Percentiles rank a stretch among this genome's conserved stretches.
phyloP scores from a whole-genome alignment of 37 sponge, comb jelly and placozoan species.

The Halisarca cf. caerulea region DNA sequence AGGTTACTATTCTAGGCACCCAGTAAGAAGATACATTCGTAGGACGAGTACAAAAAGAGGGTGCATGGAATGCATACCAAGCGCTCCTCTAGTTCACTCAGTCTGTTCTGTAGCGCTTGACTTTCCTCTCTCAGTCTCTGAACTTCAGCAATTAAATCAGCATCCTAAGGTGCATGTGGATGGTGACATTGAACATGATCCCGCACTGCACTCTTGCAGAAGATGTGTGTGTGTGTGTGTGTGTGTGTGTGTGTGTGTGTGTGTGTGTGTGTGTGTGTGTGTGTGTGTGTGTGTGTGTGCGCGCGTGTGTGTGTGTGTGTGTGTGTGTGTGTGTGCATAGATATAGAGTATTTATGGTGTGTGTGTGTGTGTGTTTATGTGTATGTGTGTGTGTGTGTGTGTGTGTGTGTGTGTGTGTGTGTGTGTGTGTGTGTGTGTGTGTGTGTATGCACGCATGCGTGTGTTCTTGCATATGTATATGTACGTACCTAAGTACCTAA shows the following conservation, averaged over 20 bases:
- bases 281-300: slow-evolving; percentile 51
- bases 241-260: slow-evolving; percentile 27
- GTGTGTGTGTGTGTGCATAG: slow-evolving; percentile 38
- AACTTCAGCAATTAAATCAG: no score
- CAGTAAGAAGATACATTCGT: no score
- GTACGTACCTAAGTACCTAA: no score
- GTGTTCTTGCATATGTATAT: no score
- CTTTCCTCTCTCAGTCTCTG: no score
- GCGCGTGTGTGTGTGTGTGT: slow-evolving; percentile 47
- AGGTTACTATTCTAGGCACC: no score
- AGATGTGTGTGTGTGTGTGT: neutral
- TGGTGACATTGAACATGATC: neutral
- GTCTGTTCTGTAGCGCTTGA: no score
- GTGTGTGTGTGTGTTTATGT: slow-evolving; percentile 51
- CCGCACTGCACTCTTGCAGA: neutral
- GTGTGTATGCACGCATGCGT: neutral
- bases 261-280: slow-evolving; percentile 46
- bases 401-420: slow-evolving; percentile 25
- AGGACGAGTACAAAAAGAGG: no score
- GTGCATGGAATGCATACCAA: no score
- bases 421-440: slow-evolving; percentile 25
- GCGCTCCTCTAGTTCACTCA: no score
- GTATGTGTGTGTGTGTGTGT: slow-evolving; percentile 44
- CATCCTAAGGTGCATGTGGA: no score
- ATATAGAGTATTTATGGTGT: slow-evolving; percentile 17